Evolutionary conservation across 1,140 invertebrate species (phyloP), one percentile per base, ranked within the genome.

Genomic region (Macrobrachium nipponense): DNA sequence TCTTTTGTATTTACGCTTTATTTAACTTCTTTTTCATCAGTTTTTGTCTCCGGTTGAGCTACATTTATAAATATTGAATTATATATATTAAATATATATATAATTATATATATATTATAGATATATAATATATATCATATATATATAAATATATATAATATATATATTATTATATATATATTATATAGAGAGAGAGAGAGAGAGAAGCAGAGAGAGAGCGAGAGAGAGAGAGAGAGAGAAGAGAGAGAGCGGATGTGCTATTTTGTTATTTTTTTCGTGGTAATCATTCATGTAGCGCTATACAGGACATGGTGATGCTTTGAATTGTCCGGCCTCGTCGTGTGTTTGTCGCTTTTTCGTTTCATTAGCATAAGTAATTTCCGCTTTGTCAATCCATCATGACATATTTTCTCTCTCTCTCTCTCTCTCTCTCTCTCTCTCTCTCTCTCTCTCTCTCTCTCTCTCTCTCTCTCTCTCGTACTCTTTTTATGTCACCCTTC

Each of bases 21-120:
- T 36, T 36, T 36, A 36, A 36, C 27, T 36, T 36, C 1, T 36
- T 36, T 36, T 36, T 4, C n/a, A n/a, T n/a, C n/a, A n/a, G n/a
- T n/a, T n/a, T n/a, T n/a, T 36, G 4, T 36, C 27, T 36, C 27
- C 4, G 1, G 27, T 2, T 36, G 43, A 76, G 18, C n/a, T 36
- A 15, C 14, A 76, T 36, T 76, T 51, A n/a, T 44, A 44, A 0
- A 75, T 51, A 75, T 36, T 15, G 2, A 75, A 58, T 58, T 43
- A 75, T 75, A 36, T 75, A 75, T 75, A 36, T 36, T n/a, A n/a
- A n/a, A 75, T 75, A 75, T 43, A 75, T 75, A 36, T 75, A 75
- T 43, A 36, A 4, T 58, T 75, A 36, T 75, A 75, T 75, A 36
- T 36, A 75, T 75, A 75, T 43, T 43, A 75, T 75, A 75, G 36